Evolutionary conservation across 2,888 invertebrate genomes (phyloP), one percentile per base, ranked within the genome.

Genomic region (Dolichomitus sp.): DNA sequence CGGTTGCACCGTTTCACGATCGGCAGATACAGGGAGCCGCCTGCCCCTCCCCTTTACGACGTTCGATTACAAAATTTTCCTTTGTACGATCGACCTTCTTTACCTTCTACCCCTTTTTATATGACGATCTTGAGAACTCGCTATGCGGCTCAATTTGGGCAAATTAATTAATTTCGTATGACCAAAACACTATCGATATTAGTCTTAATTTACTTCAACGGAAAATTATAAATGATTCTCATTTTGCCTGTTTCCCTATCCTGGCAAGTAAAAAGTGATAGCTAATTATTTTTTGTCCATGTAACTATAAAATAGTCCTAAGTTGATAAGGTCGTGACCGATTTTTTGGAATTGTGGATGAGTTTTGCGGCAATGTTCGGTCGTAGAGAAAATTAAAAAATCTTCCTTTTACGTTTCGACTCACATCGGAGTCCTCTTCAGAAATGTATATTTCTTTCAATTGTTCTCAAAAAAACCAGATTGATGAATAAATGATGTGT

Each of bases 1-100:
- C 79, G 11, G 57, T 27, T 63, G 30, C 66, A 59, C 65, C n/a
- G 11, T 52, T 57, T 30, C 57, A 33, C 40, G 59, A 59, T 66
- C 42, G 54, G 57, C 17, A 5, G 27, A 57, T 70, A 70, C 70
- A 42, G 9, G 11, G 7, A 14, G 17, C 27, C 57, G 11, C 42
- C 12, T 3, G 5, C 57, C 9, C 54, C 57, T 23, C 54, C 30
- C 42, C 45, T 45, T 42, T 42, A 42, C 57, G 30, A 2, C 4
- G 27, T 27, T 27, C 17, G 54, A 69, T 17, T 40, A 27, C 63
- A 63, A 63, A 63, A 63, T 63, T 63, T 63, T 40, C 63, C 40
- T 63, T 17, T 33, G n/a, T 33, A n/a, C 59, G n/a, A 14, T 7
- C 33, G 11, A 59, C 59, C 59, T 33, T 57, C 57, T 14, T 4